Percentiles rank a stretch among this genome's conserved stretches.
Evolutionary conservation across 2,797 vertebrate species (phyloP).

Genomic region (Nannoperca australis): DNA sequence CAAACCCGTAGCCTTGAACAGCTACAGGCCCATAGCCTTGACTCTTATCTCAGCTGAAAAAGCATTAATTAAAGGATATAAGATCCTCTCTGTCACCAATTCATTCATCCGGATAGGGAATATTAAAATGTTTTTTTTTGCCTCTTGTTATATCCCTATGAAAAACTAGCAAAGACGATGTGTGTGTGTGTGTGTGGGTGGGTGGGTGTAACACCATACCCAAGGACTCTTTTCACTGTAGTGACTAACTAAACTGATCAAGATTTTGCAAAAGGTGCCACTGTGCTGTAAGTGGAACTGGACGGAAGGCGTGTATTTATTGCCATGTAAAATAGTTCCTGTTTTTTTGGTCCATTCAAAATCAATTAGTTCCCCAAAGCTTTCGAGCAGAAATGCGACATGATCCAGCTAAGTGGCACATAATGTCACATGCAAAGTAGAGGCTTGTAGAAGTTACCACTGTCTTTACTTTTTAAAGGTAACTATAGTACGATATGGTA

Average conservation of each 20-base stretch:
- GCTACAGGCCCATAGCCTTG: neutral
- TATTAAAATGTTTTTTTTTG: neutral
- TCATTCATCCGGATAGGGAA: neutral
- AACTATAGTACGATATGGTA: neutral
- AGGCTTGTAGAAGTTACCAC: neutral
- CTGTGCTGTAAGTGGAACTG: neutral
- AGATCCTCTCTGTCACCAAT: neutral
- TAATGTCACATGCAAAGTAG: neutral
- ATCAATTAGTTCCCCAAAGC: neutral
- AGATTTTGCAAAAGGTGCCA: conserved; percentile 13
- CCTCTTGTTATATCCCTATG: neutral
- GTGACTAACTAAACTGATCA: neutral
- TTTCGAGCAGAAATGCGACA: neutral
- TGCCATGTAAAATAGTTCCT: neutral
- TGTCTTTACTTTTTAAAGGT: neutral
- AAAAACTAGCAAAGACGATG: neutral
- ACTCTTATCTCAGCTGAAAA: neutral
- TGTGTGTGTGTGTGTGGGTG: too few relatives aligned
- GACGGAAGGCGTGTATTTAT: neutral
- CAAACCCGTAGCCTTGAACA: conserved; percentile 21
- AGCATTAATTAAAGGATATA: neutral
- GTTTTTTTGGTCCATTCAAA: conserved; percentile 10
- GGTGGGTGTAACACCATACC: neutral
- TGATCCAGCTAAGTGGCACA: neutral
- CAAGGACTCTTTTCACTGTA: neutral